Conservation (phyloP, 2,797 vertebrate genomes). For the Enoplosus armatus region DNA sequence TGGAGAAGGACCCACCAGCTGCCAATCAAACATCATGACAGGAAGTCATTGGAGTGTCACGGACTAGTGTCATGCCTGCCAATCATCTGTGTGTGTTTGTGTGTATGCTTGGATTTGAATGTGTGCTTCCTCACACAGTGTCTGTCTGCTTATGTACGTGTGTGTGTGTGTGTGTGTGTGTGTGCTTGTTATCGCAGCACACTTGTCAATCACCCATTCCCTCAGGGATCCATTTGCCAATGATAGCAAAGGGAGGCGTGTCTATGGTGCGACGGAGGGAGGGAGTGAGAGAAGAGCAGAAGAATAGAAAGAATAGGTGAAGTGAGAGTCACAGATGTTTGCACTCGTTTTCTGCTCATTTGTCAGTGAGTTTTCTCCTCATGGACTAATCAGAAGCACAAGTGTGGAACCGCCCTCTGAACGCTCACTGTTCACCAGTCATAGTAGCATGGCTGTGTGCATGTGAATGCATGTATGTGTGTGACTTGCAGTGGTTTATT, state of each 20-base stretch:
- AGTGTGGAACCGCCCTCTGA: constrained; percentile 50
- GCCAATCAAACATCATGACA: constrained; percentile 78
- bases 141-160: constrained; percentile 11
- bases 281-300: constrained; percentile 34
- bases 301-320: constrained; percentile 52
- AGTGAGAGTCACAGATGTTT: constrained; percentile 72
- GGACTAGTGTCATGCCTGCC: constrained; percentile 73
- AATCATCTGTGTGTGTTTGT: constrained; percentile 54
- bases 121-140: constrained; percentile 7
- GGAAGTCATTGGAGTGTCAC: constrained; percentile 82
- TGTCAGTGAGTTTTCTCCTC: constrained; percentile 43
- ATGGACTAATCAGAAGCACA: constrained; percentile 9
- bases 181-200: constrained; percentile 22
- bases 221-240: constrained; percentile 59
- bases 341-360: constrained; percentile 45
- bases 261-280: constrained; percentile 33
- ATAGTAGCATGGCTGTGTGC: background rate
- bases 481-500: background rate
- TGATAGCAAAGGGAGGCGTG: constrained; percentile 60
- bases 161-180: background rate
- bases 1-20: constrained; percentile 60
- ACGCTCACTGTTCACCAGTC: background rate
- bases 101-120: constrained; percentile 7
- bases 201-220: constrained; percentile 63
- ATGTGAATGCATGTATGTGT: background rate